A percentile compares a stretch with the other conserved stretches of the same genome.
Evolutionary conservation across 2,888 invertebrate genomes (phyloP).

Genomic region (Trissonchulus latispiculum): DNA sequence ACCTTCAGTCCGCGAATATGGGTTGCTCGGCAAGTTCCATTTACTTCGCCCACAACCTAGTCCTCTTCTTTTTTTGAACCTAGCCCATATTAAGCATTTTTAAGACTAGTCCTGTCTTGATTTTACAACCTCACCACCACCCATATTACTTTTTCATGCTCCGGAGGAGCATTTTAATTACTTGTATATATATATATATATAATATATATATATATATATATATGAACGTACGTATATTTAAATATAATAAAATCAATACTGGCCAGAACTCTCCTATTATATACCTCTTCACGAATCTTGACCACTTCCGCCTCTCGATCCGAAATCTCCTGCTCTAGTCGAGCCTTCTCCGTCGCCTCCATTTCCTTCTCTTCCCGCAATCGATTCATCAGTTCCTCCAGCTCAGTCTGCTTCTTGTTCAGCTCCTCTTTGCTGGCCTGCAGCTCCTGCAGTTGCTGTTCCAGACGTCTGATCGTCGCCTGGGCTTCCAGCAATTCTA

Average conservation of each 20-base stretch:
- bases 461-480: slow-evolving; percentile 73
- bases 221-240: too few species aligned
- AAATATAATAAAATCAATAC: background rate
- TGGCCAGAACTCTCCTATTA: too few species aligned
- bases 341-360: slow-evolving; percentile 54
- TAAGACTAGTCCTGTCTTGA: too few species aligned
- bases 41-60: too few species aligned
- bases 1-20: too few species aligned
- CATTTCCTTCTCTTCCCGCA: slow-evolving; percentile 84
- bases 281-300: slow-evolving; percentile 21
- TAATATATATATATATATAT: background rate
- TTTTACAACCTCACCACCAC: too few species aligned
- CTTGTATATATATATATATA: too few species aligned
- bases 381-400: slow-evolving; percentile 77
- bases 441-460: slow-evolving; percentile 77
- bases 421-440: slow-evolving; percentile 43
- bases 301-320: slow-evolving; percentile 32
- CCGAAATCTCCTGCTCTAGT: slow-evolving; percentile 42
- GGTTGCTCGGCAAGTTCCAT: too few species aligned
- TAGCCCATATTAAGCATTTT: too few species aligned
- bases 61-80: too few species aligned
- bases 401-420: slow-evolving; percentile 45
- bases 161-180: too few species aligned
- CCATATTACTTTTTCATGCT: too few species aligned
- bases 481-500: slow-evolving; percentile 49